Evolutionary conservation across 2,888 invertebrate species (phyloP).

Genomic region (Mythimna loreyi): DNA sequence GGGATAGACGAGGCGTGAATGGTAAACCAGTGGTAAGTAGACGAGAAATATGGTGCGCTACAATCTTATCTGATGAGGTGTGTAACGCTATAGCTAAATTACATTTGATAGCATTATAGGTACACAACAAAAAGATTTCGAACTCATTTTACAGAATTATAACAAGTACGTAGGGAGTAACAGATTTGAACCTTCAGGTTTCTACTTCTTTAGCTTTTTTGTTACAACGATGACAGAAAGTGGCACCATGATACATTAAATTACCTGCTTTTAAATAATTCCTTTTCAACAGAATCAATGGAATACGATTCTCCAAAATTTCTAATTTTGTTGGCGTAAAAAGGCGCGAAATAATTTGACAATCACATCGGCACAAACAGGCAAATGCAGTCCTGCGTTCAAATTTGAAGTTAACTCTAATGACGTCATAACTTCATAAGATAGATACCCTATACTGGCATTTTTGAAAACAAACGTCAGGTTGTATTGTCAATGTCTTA

Average conservation of each 20-base stretch:
- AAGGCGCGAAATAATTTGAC: slow-evolving; percentile 27
- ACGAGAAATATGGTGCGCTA: not conserved
- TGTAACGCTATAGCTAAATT: not conserved
- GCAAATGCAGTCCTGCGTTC: no score
- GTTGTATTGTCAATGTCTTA: no score
- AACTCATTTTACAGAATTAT: no score
- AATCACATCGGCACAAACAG: no score
- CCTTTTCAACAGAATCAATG: not conserved
- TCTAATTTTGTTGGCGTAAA: slow-evolving; percentile 1
- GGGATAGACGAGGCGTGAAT: not conserved
- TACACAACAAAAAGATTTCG: not conserved
- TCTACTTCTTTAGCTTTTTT: not conserved
- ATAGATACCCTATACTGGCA: no score
- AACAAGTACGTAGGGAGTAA: not conserved
- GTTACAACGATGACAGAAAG: not conserved
- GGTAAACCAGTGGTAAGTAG: slow-evolving; percentile 10
- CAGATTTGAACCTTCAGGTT: not conserved
- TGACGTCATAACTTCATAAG: no score
- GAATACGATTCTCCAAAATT: not conserved
- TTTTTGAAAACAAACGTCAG: no score
- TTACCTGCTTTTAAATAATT: slow-evolving; percentile 15
- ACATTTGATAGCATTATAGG: not conserved
- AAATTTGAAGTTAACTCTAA: no score
- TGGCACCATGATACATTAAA: not conserved
- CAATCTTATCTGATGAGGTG: not conserved